These are phyloP conservation scores for Calephelis nemesis DNA, from an alignment of 1,140 invertebrate species.

Conservation along the genomic window DNA sequence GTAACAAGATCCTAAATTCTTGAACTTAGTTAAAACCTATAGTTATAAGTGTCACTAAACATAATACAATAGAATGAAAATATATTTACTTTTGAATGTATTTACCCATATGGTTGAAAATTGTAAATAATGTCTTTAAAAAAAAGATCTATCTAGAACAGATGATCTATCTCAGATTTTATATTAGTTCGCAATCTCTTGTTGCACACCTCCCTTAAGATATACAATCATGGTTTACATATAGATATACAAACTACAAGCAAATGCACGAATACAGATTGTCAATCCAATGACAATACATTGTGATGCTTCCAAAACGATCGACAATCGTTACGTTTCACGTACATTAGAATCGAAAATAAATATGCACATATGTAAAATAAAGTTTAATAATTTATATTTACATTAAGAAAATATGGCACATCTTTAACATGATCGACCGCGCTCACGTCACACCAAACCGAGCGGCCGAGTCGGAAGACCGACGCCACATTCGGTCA, in stretches of 20 bases:
- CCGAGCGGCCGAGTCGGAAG: slow-evolving; percentile 48
- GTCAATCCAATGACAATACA: slow-evolving; percentile 43
- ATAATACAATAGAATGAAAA: no score
- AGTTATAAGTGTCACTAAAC: no score
- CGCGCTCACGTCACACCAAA: slow-evolving; percentile 44
- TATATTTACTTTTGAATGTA: no score
- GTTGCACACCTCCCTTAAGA: not conserved
- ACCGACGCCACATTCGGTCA: slow-evolving; percentile 33
- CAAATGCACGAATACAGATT: slow-evolving; percentile 67
- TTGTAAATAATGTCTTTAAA: no score
- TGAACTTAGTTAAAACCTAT: no score
- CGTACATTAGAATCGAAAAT: slow-evolving; percentile 65
- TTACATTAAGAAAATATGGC: slow-evolving; percentile 78
- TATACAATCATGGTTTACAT: slow-evolving; percentile 24
- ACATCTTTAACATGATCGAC: slow-evolving; percentile 69
- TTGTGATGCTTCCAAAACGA: slow-evolving; percentile 63
- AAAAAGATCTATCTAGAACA: no score
- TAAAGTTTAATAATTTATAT: slow-evolving; percentile 75
- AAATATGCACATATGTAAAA: slow-evolving; percentile 72
- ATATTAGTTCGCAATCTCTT: no score
- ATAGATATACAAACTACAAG: slow-evolving; percentile 67
- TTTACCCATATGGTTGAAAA: no score
- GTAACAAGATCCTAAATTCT: no score
- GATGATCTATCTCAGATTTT: no score
- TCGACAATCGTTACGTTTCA: slow-evolving; percentile 41